Conservation (phyloP, 2,113 vertebrate genomes). For the Empidonax alnorum region DNA sequence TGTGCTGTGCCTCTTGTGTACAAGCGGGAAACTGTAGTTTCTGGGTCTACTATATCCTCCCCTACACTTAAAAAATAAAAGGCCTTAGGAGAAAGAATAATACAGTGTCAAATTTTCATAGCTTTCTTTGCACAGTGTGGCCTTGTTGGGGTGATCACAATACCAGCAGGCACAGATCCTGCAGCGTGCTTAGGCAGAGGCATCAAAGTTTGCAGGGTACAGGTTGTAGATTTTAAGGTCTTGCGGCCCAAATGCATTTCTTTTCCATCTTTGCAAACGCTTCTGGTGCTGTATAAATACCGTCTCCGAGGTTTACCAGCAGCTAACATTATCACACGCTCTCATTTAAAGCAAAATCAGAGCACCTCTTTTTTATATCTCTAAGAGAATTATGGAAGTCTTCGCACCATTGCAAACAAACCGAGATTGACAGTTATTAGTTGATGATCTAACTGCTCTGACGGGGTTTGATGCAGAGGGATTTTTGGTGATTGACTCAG, state of each 20-base stretch:
- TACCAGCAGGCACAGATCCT: neutral
- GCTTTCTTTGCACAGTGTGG: neutral
- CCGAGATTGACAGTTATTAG: constrained; percentile 47
- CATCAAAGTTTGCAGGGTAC: neutral
- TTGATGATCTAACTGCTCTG: constrained; percentile 24
- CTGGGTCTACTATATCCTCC: neutral
- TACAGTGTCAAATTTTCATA: neutral
- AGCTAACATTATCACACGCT: neutral
- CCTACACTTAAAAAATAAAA: neutral
- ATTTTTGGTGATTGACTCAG: neutral
- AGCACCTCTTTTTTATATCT: neutral
- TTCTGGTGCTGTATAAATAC: neutral
- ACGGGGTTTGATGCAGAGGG: neutral
- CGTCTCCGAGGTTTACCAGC: constrained; percentile 3
- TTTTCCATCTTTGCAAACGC: neutral
- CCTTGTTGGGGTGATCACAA: neutral
- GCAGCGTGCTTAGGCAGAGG: accelerated
- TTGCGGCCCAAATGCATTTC: neutral
- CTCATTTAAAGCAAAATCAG: constrained; percentile 22
- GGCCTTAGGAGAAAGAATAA: neutral
- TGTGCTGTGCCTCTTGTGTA: neutral
- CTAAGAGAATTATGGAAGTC: neutral
- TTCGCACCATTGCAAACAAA: neutral
- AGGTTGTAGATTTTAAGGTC: neutral
- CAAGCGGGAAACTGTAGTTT: neutral